These are phyloP conservation scores for Macrotrachela quadricornifera DNA, from an alignment of 1,140 invertebrate species.

Conservation along the genomic window DNA sequence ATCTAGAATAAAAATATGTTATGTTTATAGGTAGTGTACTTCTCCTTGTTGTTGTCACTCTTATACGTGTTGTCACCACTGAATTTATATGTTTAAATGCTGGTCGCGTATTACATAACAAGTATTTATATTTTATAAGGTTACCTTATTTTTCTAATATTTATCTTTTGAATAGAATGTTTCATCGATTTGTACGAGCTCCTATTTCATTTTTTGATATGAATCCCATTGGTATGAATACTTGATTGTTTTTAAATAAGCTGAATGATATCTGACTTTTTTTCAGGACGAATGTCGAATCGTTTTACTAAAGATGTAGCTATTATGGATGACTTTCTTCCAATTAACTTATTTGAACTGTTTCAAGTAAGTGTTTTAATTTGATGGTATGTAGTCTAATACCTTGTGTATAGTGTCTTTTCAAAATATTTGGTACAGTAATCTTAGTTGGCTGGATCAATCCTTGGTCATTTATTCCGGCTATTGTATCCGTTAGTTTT, in stretches of 20 bases:
- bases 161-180: background rate
- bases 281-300: slow-evolving; percentile 44
- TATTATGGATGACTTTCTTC: slow-evolving; percentile 48
- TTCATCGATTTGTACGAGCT: slow-evolving; percentile 1
- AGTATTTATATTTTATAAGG: background rate
- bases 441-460: slow-evolving; percentile 50
- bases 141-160: background rate
- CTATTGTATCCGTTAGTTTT: too few relatives aligned
- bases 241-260: background rate
- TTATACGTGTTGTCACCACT: background rate
- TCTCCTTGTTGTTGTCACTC: background rate
- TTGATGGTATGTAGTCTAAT: too few relatives aligned
- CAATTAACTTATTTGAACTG: slow-evolving; percentile 40
- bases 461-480: slow-evolving; percentile 43
- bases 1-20: too few relatives aligned
- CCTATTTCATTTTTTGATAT: slow-evolving; percentile 5
- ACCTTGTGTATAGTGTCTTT: slow-evolving; percentile 39
- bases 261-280: background rate
- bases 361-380: too few relatives aligned
- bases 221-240: slow-evolving; percentile 2
- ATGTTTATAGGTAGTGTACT: too few relatives aligned
- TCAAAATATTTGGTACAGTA: slow-evolving; percentile 49
- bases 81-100: background rate
- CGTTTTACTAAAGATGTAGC: slow-evolving; percentile 66
- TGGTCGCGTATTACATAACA: background rate